Evolutionary conservation across 2,113 vertebrate species (phyloP).

Genomic region (Argyrosomus japonicus): DNA sequence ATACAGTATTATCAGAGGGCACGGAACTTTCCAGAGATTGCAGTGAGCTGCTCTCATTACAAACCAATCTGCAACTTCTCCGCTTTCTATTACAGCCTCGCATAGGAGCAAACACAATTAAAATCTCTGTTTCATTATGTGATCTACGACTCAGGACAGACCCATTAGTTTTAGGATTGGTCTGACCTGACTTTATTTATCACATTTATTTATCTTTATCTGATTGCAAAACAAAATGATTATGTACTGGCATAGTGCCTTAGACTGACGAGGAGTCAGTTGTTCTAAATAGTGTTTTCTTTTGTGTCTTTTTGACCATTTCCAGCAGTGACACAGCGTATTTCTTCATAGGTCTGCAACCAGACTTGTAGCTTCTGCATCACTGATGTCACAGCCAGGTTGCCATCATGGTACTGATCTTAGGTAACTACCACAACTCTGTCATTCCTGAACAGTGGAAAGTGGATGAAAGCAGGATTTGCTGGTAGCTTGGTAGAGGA

Average conservation of each 20-base stretch:
- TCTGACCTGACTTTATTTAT: slow-evolving; percentile 11
- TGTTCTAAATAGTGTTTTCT: background rate
- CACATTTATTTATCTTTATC: slow-evolving; percentile 11
- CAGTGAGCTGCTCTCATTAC: slow-evolving; percentile 34
- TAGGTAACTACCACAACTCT: background rate
- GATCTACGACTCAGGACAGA: slow-evolving; percentile 17
- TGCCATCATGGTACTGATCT: background rate
- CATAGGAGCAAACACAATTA: slow-evolving; percentile 5
- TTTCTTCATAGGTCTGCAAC: background rate
- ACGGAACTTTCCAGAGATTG: background rate
- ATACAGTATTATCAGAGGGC: slow-evolving; percentile 1
- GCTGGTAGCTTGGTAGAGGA: background rate
- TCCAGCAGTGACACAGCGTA: background rate
- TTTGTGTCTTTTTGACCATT: background rate
- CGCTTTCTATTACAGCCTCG: background rate
- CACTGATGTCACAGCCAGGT: no score
- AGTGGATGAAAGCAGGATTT: background rate
- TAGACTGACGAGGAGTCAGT: background rate
- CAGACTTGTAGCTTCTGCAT: background rate
- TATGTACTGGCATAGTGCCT: background rate
- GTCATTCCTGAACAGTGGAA: background rate
- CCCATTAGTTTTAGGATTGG: slow-evolving; percentile 9
- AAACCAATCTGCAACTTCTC: background rate
- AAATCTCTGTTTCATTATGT: slow-evolving; percentile 2
- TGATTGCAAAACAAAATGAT: background rate